These are phyloP conservation scores for Gasterosteus nipponicus DNA, from an alignment of 2,113 vertebrate genomes.

Conservation along the genomic window DNA sequence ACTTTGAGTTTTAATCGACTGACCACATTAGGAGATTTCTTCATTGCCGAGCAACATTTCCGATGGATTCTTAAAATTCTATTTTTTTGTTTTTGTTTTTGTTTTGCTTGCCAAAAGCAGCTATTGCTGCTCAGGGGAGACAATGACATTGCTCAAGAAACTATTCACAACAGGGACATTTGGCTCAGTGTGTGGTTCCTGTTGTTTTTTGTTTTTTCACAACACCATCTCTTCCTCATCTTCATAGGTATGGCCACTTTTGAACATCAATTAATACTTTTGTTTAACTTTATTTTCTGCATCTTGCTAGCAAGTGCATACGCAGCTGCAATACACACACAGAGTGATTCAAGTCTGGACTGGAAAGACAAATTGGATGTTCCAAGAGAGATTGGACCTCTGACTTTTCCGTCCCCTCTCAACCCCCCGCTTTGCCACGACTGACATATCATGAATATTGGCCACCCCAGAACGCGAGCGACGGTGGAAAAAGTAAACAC, in stretches of 20 bases:
- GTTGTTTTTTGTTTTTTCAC: background rate
- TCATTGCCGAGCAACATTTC: conserved; percentile 1
- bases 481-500: conserved; percentile 60
- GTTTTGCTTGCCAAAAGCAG: conserved; percentile 17
- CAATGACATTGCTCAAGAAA: background rate
- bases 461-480: conserved; percentile 64
- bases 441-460: conserved; percentile 53
- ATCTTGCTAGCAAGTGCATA: background rate
- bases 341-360: conserved; percentile 3
- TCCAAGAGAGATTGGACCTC: conserved; percentile 27
- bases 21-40: background rate
- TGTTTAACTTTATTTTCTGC: conserved; percentile 11
- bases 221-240: background rate
- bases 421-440: conserved; percentile 48
- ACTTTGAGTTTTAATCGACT: conserved; percentile 12
- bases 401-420: conserved; percentile 42
- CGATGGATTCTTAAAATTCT: conserved; percentile 16
- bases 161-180: background rate
- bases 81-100: background rate
- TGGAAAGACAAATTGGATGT: conserved; percentile 26
- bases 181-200: conserved; percentile 2
- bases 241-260: conserved; percentile 24
- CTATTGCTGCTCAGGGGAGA: background rate
- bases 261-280: background rate
- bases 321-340: background rate